A percentile compares a stretch with the other conserved stretches of the same genome.
Evolutionary conservation across 2,797 vertebrate genomes (phyloP).

Genomic region (Rhinichthys osculus): DNA sequence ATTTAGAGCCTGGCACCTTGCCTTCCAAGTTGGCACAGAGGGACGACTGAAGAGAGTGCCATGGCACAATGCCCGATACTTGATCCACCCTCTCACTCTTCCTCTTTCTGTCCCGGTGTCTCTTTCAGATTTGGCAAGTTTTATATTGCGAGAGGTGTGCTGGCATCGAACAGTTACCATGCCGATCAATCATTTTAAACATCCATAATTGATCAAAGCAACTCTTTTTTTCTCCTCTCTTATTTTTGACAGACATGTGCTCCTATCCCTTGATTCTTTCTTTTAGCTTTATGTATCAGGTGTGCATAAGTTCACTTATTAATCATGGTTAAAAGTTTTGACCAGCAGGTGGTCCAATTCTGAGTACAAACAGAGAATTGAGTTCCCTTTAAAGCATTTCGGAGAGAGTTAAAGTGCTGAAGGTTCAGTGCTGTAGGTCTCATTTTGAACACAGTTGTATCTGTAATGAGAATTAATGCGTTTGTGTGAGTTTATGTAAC

Average conservation of each 20-base stretch:
- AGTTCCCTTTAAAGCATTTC: not conserved
- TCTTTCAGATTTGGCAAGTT: constrained; percentile 40
- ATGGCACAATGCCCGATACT: constrained; percentile 43
- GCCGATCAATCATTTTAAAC: constrained; percentile 19
- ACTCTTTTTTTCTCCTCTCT: not conserved
- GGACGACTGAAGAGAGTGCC: constrained; percentile 57
- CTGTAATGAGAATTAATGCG: constrained; percentile 29
- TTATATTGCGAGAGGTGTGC: constrained; percentile 58
- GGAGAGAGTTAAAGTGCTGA: not conserved
- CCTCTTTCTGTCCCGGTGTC: constrained; percentile 36
- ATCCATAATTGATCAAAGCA: constrained; percentile 20
- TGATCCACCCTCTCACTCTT: constrained; percentile 42
- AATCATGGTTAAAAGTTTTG: constrained; percentile 17
- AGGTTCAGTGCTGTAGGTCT: constrained; percentile 8
- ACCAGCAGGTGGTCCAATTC: not conserved
- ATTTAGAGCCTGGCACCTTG: constrained; percentile 57
- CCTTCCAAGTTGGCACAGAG: constrained; percentile 54
- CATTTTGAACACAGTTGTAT: constrained; percentile 8
- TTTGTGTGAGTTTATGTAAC: constrained; percentile 26
- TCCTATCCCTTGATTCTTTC: not conserved
- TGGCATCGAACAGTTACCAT: constrained; percentile 58
- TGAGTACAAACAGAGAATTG: not conserved
- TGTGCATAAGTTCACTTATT: not conserved
- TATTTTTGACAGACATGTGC: not conserved
- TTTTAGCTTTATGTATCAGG: not conserved